Evolutionary conservation across 2,113 vertebrate genomes (phyloP).

Genomic region (Salvelinus namaycush): DNA sequence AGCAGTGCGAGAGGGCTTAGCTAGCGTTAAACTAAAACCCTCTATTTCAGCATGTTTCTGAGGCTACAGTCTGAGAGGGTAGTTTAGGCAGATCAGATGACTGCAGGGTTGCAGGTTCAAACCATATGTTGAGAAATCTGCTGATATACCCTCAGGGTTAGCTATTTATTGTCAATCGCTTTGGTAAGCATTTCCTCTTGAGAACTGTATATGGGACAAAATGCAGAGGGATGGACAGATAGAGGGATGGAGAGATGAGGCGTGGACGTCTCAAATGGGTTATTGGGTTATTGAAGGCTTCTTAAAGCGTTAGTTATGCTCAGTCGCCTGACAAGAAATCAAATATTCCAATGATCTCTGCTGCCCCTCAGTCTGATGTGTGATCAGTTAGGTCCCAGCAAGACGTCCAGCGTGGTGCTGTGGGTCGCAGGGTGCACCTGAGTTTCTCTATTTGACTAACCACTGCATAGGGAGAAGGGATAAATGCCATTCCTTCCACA

Average conservation of each 20-base stretch:
- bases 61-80: constrained; percentile 57
- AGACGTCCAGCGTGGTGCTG: constrained; percentile 51
- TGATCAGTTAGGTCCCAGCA: constrained; percentile 67
- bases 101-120: constrained; percentile 40
- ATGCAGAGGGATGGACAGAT: too few relatives aligned
- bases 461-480: constrained; percentile 39
- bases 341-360: constrained; percentile 69
- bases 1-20: constrained; percentile 59
- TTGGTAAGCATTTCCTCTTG: constrained; percentile 69
- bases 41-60: constrained; percentile 22
- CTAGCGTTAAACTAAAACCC: constrained; percentile 40
- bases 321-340: constrained; percentile 63
- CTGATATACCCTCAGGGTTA: constrained; percentile 52
- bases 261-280: constrained; percentile 5
- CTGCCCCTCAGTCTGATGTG: constrained; percentile 60
- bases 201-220: constrained; percentile 36
- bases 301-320: constrained; percentile 56
- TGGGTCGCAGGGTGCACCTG: constrained; percentile 39
- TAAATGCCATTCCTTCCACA: constrained; percentile 64
- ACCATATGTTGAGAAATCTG: constrained; percentile 72
- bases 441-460: constrained; percentile 51
- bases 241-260: not conserved
- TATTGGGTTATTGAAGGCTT: constrained; percentile 57
- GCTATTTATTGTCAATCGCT: constrained; percentile 66
- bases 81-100: constrained; percentile 63